A percentile compares a stretch with the other conserved stretches of the same genome.
Evolutionary conservation across 2,797 vertebrate species (phyloP).

Genomic region (Numenius phaeopus): DNA sequence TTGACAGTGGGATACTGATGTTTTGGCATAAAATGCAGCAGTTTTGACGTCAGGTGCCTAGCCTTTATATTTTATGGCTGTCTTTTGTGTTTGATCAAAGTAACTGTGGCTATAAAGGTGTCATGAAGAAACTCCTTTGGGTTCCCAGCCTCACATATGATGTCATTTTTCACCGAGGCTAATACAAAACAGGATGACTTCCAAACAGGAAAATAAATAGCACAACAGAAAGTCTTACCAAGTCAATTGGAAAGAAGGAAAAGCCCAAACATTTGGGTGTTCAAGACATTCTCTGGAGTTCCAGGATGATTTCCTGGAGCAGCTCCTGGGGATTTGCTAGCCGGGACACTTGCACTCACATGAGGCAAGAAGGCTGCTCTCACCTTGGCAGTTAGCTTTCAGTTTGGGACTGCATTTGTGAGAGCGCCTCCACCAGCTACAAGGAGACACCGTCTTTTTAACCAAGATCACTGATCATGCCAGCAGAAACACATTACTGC

Average conservation of each 20-base stretch:
- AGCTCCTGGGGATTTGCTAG: not conserved
- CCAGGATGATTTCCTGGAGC: not conserved
- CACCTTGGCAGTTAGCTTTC: not conserved
- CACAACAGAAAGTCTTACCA: not conserved
- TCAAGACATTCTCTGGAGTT: not conserved
- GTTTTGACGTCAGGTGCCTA: not conserved
- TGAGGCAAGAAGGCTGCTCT: not conserved
- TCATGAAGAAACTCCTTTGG: not conserved
- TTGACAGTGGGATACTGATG: not conserved
- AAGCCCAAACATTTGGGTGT: not conserved
- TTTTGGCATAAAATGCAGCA: not conserved
- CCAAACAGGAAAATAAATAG: not conserved
- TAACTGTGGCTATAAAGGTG: not conserved
- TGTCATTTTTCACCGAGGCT: not conserved
- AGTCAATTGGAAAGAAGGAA: not conserved
- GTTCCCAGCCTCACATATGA: not conserved
- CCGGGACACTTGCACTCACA: fast-evolving
- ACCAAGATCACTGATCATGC: not conserved
- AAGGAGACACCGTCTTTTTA: not conserved
- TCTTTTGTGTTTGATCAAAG: not conserved
- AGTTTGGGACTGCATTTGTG: not conserved
- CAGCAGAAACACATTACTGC: not conserved
- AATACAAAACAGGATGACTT: not conserved
- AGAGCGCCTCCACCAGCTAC: not conserved
- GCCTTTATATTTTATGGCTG: not conserved